phyloP scores from a whole-genome alignment of 2,797 vertebrate genomes.

The Pseudopleuronectes americanus region DNA sequence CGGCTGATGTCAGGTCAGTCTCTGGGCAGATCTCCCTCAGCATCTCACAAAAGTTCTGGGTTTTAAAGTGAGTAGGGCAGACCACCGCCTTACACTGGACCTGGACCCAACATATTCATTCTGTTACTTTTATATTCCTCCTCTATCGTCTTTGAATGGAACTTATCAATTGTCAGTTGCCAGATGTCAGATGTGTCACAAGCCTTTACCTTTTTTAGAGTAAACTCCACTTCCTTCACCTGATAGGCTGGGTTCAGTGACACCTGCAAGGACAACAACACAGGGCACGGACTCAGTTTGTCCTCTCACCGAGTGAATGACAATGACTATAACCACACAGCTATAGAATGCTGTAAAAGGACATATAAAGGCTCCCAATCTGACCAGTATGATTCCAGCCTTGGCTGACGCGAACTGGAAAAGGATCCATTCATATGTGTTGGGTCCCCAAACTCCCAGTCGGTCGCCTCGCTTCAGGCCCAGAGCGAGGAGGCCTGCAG shows the following conservation, averaged over 20 bases:
- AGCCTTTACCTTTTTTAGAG: constrained; percentile 84
- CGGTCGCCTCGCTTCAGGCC: constrained; percentile 88
- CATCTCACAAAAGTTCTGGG: constrained; percentile 89
- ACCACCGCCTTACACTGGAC: constrained; percentile 91
- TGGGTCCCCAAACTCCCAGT: constrained; percentile 93
- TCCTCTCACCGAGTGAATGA: no score
- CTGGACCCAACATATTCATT: constrained; percentile 63
- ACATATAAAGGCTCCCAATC: constrained; percentile 39
- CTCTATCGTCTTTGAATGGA: no score
- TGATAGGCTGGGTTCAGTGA: constrained; percentile 92
- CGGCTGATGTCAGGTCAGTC: constrained; percentile 76
- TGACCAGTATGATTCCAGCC: constrained; percentile 92
- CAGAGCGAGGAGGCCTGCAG: constrained; percentile 89
- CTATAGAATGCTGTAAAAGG: no score
- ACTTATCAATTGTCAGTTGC: not conserved
- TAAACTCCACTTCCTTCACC: constrained; percentile 85
- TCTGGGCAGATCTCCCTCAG: constrained; percentile 89
- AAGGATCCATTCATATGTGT: constrained; percentile 91
- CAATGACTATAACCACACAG: no score
- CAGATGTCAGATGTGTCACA: no score
- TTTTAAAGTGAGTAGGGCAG: constrained; percentile 89
- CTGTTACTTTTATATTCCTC: no score
- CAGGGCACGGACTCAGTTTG: no score
- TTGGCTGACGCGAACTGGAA: constrained; percentile 91
- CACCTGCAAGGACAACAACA: constrained; percentile 75